A percentile compares a stretch with the other conserved stretches of the same genome.
These are phyloP conservation scores for Mycetomoellerius zeteki DNA, from an alignment of 1,140 invertebrate species.

Conservation along the genomic window DNA sequence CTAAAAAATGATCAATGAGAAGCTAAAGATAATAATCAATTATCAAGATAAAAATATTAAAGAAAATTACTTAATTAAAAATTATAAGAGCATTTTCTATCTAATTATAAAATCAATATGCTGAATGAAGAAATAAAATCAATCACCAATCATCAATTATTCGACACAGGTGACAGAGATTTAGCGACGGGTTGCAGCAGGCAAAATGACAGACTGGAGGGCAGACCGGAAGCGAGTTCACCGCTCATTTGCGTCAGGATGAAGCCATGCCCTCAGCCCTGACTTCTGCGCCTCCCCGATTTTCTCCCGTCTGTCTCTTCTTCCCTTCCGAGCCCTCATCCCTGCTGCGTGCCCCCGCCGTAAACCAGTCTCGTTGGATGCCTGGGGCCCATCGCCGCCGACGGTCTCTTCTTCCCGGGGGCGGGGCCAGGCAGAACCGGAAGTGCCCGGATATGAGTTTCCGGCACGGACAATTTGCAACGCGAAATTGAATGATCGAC, in stretches of 20 bases:
- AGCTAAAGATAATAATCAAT: constrained; percentile 17
- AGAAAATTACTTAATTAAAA: neutral
- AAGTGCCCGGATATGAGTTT: constrained; percentile 87
- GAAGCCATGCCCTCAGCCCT: constrained; percentile 40
- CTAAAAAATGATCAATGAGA: constrained; percentile 3
- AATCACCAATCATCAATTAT: constrained; percentile 25
- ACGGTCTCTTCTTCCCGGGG: constrained; percentile 41
- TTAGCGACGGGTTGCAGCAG: neutral
- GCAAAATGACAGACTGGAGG: constrained; percentile 15
- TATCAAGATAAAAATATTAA: neutral
- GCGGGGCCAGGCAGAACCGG: constrained; percentile 72
- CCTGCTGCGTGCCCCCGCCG: neutral
- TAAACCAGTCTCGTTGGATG: constrained; percentile 41
- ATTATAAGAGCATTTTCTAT: neutral
- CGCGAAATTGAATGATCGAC: constrained; percentile 72
- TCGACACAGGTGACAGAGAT: constrained; percentile 10
- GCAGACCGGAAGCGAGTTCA: constrained; percentile 55
- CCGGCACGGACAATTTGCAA: constrained; percentile 86
- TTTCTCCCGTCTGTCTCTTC: constrained; percentile 39
- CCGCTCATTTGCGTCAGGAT: constrained; percentile 63
- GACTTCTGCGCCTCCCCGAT: constrained; percentile 27
- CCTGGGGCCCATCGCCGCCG: constrained; percentile 45
- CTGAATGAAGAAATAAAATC: neutral
- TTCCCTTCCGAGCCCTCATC: constrained; percentile 52
- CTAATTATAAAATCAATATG: neutral